These are phyloP conservation scores for Arctocebus calabarensis DNA, from an alignment of 2,797 vertebrate genomes.

Conservation along the genomic window DNA sequence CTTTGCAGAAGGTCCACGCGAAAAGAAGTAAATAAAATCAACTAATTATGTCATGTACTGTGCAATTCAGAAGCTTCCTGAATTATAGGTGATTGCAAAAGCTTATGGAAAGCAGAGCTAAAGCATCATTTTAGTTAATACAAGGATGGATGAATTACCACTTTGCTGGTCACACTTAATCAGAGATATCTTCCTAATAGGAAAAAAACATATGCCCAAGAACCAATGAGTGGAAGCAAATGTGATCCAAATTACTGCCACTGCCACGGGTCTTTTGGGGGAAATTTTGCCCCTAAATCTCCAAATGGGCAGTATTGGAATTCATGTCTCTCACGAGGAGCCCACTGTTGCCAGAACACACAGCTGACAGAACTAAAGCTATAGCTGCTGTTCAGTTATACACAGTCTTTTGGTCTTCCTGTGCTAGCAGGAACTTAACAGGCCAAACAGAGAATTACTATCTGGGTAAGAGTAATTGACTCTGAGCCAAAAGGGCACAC, in stretches of 20 bases:
- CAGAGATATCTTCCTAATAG: neutral
- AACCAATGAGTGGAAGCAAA: neutral
- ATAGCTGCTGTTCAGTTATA: too few relatives aligned
- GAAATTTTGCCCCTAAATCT: neutral
- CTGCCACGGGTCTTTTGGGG: neutral
- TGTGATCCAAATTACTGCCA: neutral
- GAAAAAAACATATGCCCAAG: neutral
- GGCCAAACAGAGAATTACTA: neutral
- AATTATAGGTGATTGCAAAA: neutral
- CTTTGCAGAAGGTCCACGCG: neutral
- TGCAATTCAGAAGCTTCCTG: neutral
- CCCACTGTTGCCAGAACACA: neutral
- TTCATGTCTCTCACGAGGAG: neutral
- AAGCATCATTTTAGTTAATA: neutral
- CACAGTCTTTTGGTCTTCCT: neutral
- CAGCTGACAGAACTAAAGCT: accelerated
- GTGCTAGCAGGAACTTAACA: neutral
- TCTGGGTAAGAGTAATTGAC: neutral
- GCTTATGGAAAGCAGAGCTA: neutral
- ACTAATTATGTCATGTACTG: neutral
- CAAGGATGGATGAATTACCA: neutral
- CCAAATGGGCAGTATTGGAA: neutral
- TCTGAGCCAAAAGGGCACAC: neutral
- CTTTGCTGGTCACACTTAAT: neutral
- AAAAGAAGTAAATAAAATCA: neutral